Conservation (phyloP, 2,797 vertebrate genomes). For the Sternarchorhynchus goeldii region DNA sequence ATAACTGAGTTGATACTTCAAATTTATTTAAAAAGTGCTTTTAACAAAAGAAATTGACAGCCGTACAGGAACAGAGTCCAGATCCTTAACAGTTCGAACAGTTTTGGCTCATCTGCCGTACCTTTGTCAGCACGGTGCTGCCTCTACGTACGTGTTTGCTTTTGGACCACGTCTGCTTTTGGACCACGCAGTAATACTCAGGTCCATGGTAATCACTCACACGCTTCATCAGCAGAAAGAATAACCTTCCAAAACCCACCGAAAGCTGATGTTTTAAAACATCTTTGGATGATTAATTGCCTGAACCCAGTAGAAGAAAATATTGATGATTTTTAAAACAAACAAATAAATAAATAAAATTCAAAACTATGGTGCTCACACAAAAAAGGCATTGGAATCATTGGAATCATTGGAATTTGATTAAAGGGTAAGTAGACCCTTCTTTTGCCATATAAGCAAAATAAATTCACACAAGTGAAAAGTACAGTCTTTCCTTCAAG, state of each 20-base stretch:
- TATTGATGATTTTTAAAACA: slow-evolving; percentile 67
- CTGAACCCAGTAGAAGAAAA: slow-evolving; percentile 71
- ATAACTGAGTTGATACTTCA: background rate
- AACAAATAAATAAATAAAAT: slow-evolving; percentile 53
- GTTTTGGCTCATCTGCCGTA: too few species aligned
- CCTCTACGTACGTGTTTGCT: slow-evolving; percentile 58
- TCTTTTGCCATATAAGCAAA: slow-evolving; percentile 73
- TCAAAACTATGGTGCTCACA: slow-evolving; percentile 64
- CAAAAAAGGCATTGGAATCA: slow-evolving; percentile 68
- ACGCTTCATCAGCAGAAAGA: slow-evolving; percentile 72
- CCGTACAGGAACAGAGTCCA: too few species aligned
- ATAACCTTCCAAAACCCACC: slow-evolving; percentile 66
- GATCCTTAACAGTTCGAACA: too few species aligned
- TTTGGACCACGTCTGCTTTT: slow-evolving; percentile 69
- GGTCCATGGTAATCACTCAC: slow-evolving; percentile 75
- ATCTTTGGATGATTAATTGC: slow-evolving; percentile 80
- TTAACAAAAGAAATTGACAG: too few species aligned
- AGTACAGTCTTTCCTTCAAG: slow-evolving; percentile 66
- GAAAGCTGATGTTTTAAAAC: slow-evolving; percentile 76
- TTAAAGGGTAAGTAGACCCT: slow-evolving; percentile 71
- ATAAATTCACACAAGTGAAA: slow-evolving; percentile 64
- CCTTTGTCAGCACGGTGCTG: too few species aligned
- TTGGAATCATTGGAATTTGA: slow-evolving; percentile 79
- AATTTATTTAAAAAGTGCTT: too few species aligned
- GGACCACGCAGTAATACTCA: slow-evolving; percentile 74